Evolutionary conservation across 2,797 vertebrate genomes (phyloP), one percentile per base, ranked within the genome.

Genomic region (Morus bassanus): DNA sequence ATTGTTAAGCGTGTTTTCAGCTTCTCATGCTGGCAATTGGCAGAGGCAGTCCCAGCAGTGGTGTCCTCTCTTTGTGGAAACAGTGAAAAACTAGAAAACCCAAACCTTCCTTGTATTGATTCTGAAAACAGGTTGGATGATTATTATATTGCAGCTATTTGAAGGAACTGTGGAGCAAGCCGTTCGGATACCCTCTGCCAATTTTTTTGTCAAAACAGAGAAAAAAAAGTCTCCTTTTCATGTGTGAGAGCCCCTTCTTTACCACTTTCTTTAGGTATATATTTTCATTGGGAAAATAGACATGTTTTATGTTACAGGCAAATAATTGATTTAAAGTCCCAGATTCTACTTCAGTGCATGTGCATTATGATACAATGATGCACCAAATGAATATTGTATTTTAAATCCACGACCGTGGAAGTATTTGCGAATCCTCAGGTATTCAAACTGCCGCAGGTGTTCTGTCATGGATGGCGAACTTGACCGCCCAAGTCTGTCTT

Each of bases 1-100:
- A 5, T 43, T 48, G 80, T 77, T 85, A 91, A 90, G 64, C 14
- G 8, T 87, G 50, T 93, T 96, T 94, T 94, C 64, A 91, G 83
- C 60, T 94, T 92, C 75, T 93, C 81, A 46, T 7, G 22, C 67
- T 94, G 93, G 90, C 67, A 73, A 9, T 54, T 74, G 80, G 88
- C 76, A 96, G 93, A 88, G 65, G 31, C 85, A 96, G 45, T 51
- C 48, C 48, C 3, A 2, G 28, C 53, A 96, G 88, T 22, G 14
- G 23, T 77, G 75, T 46, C 51, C 35, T 77, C 74, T 93, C 73
- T 94, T 89, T 92, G 67, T 46, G 81, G 61, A 88, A 92, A 64
- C 61, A 57, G 45, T 80, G 50, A 78, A 93, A 85, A 88, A 85
- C 84, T 89, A 91, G 90, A 83, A 88, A 86, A 83, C 39, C 5